phyloP scores from a whole-genome alignment of 2,888 invertebrate species.

The Caenorhabditis afra region DNA sequence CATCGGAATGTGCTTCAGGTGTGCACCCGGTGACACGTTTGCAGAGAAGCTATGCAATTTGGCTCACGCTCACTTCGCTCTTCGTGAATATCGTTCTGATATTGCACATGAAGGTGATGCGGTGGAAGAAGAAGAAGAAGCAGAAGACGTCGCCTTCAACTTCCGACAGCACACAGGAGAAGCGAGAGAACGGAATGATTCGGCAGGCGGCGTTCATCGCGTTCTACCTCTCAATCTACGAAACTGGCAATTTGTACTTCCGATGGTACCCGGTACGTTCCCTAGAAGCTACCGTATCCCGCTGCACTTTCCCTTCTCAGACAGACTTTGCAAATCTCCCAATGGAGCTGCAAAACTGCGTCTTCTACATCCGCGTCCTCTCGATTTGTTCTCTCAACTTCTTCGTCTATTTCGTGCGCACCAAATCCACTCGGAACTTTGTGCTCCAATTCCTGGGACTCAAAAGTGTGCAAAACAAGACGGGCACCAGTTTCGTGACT shows the following conservation, averaged over 20 bases:
- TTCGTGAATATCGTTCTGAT: background rate
- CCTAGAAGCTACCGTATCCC: no score
- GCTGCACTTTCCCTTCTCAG: no score
- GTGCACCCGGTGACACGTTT: constrained; percentile 11
- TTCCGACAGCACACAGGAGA: no score
- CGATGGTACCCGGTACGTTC: constrained; percentile 6
- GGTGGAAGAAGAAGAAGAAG: no score
- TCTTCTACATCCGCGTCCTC: constrained; percentile 9
- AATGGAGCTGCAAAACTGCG: constrained; percentile 6
- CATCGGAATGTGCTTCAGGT: constrained; percentile 18
- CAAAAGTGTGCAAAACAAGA: no score
- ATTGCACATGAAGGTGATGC: constrained; percentile 2
- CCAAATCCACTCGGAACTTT: constrained; percentile 9
- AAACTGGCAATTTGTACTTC: background rate
- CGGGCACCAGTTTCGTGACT: no score
- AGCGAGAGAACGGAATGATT: background rate
- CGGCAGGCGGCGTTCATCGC: constrained; percentile 8
- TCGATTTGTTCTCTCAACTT: constrained; percentile 24
- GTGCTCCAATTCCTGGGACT: background rate
- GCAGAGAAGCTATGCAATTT: constrained; percentile 17
- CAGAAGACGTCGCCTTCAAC: background rate
- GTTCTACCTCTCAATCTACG: background rate
- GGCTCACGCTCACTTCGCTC: constrained; percentile 9
- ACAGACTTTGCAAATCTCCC: background rate
- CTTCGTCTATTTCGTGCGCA: constrained; percentile 26